Evolutionary conservation across 2,113 vertebrate genomes (phyloP), one percentile per base, ranked within the genome.

Genomic region (Periophthalmus modestus): DNA sequence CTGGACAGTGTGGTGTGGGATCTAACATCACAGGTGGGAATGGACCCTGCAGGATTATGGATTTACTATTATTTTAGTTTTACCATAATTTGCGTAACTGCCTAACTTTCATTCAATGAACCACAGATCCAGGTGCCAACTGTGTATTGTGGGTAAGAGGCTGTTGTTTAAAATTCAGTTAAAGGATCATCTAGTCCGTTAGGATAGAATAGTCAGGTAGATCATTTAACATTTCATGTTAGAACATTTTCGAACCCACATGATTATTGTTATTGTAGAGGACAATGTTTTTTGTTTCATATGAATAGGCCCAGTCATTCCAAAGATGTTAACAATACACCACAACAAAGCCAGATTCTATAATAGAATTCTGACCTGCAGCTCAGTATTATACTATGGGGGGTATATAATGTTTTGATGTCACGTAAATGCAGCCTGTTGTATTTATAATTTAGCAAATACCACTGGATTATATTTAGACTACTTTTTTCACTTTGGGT

Each of bases 1-100:
- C 95, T 1, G 97, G 97, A 67, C 98, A 99, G 83, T 99, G 98
- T 72, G 98, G 96, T 0, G 81, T 93, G 1, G 36, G 70, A 34
- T 48, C 78, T 68, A 84, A 71, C 47, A 58, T 78, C 68, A 82
- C 89, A 69, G 89, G 90, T 90, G 71, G 33, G 66, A 23, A 7
- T 24, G 52, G 52, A 55, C 14, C 5, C 2, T 15, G 23, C 4
- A 15, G 11, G 12, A 28, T 59, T 24, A 5, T 54, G 52, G 52
- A n/a, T 19, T 21, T n/a, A 21, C 7, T 18, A 7, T 54, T 0
- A 54, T 54, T 54, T 54, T 50, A 52, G 0, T 52, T 52, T 52
- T n/a, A 21, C 10, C n/a, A 21, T n/a, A 7, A 55, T 55, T 55
- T 54, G 1, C 7, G 9, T 43, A 43, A 43, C 39, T 54, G 1